phyloP scores from a whole-genome alignment of 1,140 invertebrate genomes.

The Batillaria attramentaria region DNA sequence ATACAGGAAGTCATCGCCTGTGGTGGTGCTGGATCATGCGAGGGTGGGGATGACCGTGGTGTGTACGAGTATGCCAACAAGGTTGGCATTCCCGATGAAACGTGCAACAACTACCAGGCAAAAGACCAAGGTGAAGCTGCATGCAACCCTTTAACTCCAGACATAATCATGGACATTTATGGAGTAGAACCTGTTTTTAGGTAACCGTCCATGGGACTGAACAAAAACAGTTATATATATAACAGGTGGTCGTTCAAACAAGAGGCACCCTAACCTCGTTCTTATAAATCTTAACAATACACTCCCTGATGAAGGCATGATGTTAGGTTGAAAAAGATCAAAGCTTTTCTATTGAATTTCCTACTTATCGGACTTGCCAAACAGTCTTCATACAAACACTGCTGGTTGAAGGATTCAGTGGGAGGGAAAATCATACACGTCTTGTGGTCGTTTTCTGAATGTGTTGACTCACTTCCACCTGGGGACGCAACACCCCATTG shows the following conservation, averaged over 20 bases:
- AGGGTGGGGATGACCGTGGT: constrained; percentile 71
- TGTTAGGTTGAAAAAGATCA: neutral
- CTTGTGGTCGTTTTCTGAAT: too few relatives aligned
- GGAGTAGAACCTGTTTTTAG: neutral
- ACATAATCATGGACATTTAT: neutral
- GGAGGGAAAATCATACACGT: too few relatives aligned
- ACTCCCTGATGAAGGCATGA: neutral
- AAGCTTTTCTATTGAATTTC: too few relatives aligned
- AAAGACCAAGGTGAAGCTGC: constrained; percentile 59
- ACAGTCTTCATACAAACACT: too few relatives aligned
- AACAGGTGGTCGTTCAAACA: neutral
- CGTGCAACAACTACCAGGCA: constrained; percentile 75
- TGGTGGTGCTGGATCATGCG: constrained; percentile 69
- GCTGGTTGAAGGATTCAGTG: too few relatives aligned
- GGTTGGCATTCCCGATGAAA: constrained; percentile 74
- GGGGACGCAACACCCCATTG: too few relatives aligned
- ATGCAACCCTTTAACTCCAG: too few relatives aligned
- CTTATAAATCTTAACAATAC: neutral
- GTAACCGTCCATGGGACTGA: neutral
- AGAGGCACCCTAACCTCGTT: neutral
- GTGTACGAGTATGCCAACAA: constrained; percentile 73
- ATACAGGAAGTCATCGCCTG: constrained; percentile 74
- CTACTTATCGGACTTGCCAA: too few relatives aligned
- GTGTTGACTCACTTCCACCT: too few relatives aligned
- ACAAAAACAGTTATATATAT: neutral